These are phyloP conservation scores for Troilus luridus DNA, from an alignment of 2,888 invertebrate species.

Conservation along the genomic window DNA sequence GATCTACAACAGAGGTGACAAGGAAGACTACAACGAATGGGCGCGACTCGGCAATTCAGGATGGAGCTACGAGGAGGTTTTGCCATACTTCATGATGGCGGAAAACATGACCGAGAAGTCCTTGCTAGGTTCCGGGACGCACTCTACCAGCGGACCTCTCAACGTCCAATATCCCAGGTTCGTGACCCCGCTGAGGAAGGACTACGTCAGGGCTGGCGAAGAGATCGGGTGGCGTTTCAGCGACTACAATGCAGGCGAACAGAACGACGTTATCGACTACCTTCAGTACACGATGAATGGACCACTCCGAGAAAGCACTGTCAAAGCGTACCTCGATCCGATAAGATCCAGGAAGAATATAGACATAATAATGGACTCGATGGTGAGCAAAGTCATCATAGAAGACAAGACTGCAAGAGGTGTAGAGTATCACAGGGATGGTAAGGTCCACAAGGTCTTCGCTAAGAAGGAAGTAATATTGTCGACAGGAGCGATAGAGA, in stretches of 20 bases:
- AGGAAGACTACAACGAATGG: constrained; percentile 78
- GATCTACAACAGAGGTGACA: constrained; percentile 77
- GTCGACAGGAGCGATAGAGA: constrained; percentile 65
- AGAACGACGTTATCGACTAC: constrained; percentile 73
- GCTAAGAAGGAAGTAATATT: constrained; percentile 70
- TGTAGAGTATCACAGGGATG: constrained; percentile 73
- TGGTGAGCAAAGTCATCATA: constrained; percentile 66
- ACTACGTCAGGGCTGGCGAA: constrained; percentile 83
- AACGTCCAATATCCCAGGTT: constrained; percentile 87
- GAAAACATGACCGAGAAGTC: constrained; percentile 65
- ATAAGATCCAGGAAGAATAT: constrained; percentile 66
- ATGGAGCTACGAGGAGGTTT: constrained; percentile 74
- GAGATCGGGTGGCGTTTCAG: constrained; percentile 80
- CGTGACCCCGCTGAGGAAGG: constrained; percentile 75
- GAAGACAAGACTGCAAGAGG: constrained; percentile 71
- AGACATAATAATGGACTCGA: constrained; percentile 66
- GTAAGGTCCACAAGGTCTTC: constrained; percentile 71
- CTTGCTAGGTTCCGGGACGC: constrained; percentile 76
- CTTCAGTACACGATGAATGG: constrained; percentile 76
- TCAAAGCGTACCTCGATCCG: constrained; percentile 67
- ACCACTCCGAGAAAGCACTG: constrained; percentile 73
- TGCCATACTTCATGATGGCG: constrained; percentile 70
- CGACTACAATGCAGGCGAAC: constrained; percentile 74
- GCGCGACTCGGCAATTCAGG: constrained; percentile 74
- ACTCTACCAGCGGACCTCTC: constrained; percentile 82